phyloP scores from a whole-genome alignment of 2,797 vertebrate genomes.

The Leptodactylus fallax region DNA sequence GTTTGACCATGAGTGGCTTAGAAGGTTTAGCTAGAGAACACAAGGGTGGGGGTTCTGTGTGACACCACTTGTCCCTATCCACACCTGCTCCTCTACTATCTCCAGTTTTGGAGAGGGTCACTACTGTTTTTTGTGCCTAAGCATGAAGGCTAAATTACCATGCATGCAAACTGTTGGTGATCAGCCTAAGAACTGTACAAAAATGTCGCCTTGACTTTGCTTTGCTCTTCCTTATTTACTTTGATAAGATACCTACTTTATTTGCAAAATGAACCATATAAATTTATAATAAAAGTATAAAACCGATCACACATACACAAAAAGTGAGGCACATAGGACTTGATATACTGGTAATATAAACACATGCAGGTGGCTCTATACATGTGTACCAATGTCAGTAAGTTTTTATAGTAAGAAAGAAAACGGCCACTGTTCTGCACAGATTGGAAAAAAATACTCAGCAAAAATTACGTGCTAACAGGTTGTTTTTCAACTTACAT shows the following conservation, averaged over 20 bases:
- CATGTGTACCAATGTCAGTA: conserved; percentile 28
- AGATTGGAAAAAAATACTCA: conserved; percentile 41
- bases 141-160: neutral
- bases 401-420: conserved; percentile 21
- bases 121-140: neutral
- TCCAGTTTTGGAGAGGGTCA: neutral
- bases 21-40: neutral
- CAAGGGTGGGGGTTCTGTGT: neutral
- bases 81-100: neutral
- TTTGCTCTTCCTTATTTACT: no score
- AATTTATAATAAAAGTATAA: neutral
- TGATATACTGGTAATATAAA: neutral
- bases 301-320: neutral
- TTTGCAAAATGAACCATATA: neutral
- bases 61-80: neutral
- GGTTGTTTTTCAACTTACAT: conserved; percentile 63
- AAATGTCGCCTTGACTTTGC: no score
- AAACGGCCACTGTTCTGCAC: conserved; percentile 45
- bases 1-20: neutral
- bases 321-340: neutral
- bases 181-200: no score
- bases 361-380: neutral
- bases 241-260: no score
- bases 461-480: conserved; percentile 61
- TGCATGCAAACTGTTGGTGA: neutral